These are phyloP conservation scores for Drosophila cyrtoloma DNA, from an alignment of 2,888 invertebrate species.

Conservation along the genomic window DNA sequence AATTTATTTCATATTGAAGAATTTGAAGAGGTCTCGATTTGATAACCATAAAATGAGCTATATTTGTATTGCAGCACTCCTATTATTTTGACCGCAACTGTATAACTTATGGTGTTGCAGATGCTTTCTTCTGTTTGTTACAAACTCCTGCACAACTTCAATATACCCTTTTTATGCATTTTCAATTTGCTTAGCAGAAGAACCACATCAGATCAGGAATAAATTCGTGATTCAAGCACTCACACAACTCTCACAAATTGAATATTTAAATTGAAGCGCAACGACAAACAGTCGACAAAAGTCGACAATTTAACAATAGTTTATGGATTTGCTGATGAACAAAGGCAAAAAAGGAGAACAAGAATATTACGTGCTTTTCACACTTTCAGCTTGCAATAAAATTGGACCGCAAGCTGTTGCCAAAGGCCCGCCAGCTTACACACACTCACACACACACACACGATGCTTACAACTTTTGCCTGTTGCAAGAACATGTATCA, in stretches of 20 bases:
- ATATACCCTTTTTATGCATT: background rate
- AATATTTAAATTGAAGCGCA: background rate
- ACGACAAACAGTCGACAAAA: background rate
- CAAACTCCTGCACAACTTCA: fast-evolving
- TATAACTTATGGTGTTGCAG: no score
- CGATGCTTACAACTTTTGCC: slow-evolving; percentile 45
- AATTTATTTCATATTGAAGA: background rate
- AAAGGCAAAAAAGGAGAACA: background rate
- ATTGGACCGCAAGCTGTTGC: slow-evolving; percentile 68
- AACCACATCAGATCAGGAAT: background rate
- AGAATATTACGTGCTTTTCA: slow-evolving; percentile 12
- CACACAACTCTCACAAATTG: background rate
- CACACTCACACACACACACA: slow-evolving; percentile 1
- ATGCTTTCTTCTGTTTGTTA: no score
- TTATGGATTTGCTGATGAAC: slow-evolving; percentile 50
- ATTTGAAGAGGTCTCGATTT: background rate
- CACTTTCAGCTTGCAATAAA: slow-evolving; percentile 14
- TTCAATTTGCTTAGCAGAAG: background rate
- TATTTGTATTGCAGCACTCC: background rate
- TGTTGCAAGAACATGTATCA: slow-evolving; percentile 62
- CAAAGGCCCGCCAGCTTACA: slow-evolving; percentile 1
- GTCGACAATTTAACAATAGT: slow-evolving; percentile 50
- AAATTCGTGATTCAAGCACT: background rate
- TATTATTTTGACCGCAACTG: background rate
- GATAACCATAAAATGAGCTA: fast-evolving